Percentiles rank a stretch among this genome's conserved stretches.
Conservation (phyloP, 2,888 invertebrate genomes). For the Drosophila vallismaia region DNA sequence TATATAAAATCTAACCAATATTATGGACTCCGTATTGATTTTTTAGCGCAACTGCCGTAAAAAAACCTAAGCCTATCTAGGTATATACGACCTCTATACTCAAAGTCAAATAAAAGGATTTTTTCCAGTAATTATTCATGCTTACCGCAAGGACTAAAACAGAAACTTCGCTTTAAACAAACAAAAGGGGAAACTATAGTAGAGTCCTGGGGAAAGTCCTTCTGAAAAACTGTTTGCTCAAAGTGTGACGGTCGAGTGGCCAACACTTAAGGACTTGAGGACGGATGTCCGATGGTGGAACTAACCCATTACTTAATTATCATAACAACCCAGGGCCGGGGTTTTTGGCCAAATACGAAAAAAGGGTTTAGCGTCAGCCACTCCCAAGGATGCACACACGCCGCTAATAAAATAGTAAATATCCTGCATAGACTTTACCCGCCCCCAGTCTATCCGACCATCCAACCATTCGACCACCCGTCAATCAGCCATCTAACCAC, state of each 20-base stretch:
- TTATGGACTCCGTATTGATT: no score
- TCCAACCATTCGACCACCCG: constrained; percentile 10
- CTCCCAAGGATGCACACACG: constrained; percentile 68
- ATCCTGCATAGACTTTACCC: constrained; percentile 53
- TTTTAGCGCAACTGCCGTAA: no score
- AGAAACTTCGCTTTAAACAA: constrained; percentile 26
- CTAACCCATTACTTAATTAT: constrained; percentile 79
- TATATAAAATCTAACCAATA: not conserved
- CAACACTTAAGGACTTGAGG: constrained; percentile 78
- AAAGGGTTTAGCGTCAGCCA: constrained; percentile 61
- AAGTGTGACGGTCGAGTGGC: constrained; percentile 70
- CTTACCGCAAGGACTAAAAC: constrained; percentile 32
- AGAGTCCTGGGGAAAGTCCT: constrained; percentile 5
- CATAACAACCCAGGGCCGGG: constrained; percentile 64
- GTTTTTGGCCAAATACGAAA: constrained; percentile 66
- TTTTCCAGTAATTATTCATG: constrained; percentile 65
- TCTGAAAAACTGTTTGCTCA: constrained; percentile 59
- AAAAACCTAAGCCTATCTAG: not conserved
- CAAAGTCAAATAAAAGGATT: constrained; percentile 35
- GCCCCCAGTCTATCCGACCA: constrained; percentile 24
- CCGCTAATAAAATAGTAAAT: constrained; percentile 80
- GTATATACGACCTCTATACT: not conserved
- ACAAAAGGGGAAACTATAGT: constrained; percentile 24
- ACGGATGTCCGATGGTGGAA: constrained; percentile 46
- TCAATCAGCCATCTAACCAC: constrained; percentile 23